Percentiles rank a stretch among this genome's conserved stretches.
Conservation (phyloP, 2,888 invertebrate genomes). For the Sthenelais limicola region DNA sequence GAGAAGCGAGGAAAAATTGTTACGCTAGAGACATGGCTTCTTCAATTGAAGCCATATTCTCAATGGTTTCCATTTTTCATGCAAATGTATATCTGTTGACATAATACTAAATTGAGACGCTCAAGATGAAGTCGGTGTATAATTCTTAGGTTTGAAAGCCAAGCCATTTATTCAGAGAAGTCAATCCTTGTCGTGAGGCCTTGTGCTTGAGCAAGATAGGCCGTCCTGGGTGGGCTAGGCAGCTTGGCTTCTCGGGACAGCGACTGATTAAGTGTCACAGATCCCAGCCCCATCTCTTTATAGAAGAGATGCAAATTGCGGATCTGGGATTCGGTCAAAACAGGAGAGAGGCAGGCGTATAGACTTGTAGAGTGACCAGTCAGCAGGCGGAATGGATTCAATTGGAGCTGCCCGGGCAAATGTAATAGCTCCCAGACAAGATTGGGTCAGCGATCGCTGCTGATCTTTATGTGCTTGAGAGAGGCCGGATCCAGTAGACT, state of each 20-base stretch:
- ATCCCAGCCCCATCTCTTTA: conserved; percentile 37
- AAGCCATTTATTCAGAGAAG: not conserved
- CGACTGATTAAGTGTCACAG: conserved; percentile 33
- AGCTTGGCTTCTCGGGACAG: not conserved
- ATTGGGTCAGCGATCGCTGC: conserved; percentile 37
- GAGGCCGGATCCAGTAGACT: not conserved
- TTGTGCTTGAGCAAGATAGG: conserved; percentile 2
- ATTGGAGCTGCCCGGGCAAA: conserved; percentile 36
- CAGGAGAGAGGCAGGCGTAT: conserved; percentile 8
- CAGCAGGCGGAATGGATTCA: conserved; percentile 28
- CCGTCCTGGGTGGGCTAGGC: not conserved
- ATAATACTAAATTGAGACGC: no score
- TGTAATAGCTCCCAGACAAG: conserved; percentile 33
- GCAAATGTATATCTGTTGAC: no score
- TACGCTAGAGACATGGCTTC: no score
- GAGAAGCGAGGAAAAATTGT: no score
- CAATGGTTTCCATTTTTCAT: no score
- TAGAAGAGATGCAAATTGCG: conserved; percentile 39
- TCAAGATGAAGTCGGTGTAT: no score
- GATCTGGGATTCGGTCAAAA: conserved; percentile 4
- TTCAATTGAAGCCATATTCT: no score
- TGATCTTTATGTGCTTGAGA: conserved; percentile 28
- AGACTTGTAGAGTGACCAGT: conserved; percentile 36
- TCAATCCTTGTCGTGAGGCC: not conserved
- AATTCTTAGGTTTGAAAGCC: no score